Evolutionary conservation across 2,113 vertebrate species (phyloP).

Genomic region (Origma solitaria): DNA sequence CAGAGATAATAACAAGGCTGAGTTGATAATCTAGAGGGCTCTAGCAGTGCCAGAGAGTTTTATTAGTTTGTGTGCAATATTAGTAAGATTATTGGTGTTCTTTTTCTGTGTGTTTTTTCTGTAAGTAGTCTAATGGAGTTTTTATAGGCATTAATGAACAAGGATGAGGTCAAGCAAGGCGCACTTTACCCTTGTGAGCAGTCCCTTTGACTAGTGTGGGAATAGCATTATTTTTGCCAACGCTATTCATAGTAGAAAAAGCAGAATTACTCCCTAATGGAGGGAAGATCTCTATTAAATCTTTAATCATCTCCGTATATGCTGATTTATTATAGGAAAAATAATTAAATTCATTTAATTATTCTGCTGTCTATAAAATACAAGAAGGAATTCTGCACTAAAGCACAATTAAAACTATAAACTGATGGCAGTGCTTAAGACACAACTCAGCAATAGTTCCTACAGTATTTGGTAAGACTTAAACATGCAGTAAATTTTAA

Average conservation of each 20-base stretch:
- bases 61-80: background rate
- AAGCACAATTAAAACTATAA: background rate
- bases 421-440: background rate
- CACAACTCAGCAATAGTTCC: background rate
- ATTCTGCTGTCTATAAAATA: constrained; percentile 1
- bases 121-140: constrained; percentile 9
- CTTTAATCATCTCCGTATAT: background rate
- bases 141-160: constrained; percentile 14
- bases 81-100: background rate
- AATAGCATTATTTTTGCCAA: constrained; percentile 1
- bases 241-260: background rate
- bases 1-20: background rate
- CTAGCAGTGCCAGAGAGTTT: background rate
- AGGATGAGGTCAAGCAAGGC: background rate
- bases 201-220: background rate
- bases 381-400: background rate
- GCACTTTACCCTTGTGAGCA: background rate
- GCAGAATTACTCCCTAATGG: constrained; percentile 10
- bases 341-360: constrained; percentile 42
- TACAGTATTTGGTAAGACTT: background rate
- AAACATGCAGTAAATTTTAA: background rate
- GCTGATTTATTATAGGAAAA: constrained; percentile 15
- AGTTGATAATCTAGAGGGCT: background rate
- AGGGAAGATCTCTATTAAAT: constrained; percentile 35
- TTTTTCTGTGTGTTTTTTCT: background rate